Evolutionary conservation across 2,888 invertebrate species (phyloP).

Genomic region (Lysandra coridon): DNA sequence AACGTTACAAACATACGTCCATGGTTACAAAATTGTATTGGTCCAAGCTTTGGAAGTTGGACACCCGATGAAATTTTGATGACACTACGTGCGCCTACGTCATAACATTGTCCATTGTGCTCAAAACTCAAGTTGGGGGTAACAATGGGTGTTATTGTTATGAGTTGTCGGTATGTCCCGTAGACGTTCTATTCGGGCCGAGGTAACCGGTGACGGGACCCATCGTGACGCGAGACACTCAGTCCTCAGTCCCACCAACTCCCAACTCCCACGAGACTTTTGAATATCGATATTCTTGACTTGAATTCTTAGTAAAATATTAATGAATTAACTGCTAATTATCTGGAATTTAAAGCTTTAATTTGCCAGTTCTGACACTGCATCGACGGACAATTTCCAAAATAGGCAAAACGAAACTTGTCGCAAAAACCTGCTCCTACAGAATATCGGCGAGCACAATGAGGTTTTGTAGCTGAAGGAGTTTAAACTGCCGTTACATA

Average conservation of each 20-base stretch:
- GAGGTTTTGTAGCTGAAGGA: conserved; percentile 19
- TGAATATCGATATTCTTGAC: no score
- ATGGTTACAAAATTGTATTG: neutral
- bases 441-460: conserved; percentile 1
- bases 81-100: neutral
- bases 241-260: no score
- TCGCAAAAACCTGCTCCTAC: neutral
- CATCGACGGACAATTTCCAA: neutral
- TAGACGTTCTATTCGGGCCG: neutral
- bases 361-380: neutral
- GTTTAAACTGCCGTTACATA: conserved; percentile 26
- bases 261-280: neutral
- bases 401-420: conserved; percentile 2
- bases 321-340: neutral
- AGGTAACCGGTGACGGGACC: neutral
- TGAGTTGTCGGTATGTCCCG: conserved; percentile 6
- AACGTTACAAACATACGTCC: neutral
- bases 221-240: neutral
- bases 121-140: neutral
- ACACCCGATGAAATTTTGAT: neutral
- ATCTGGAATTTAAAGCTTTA: neutral
- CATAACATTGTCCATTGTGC: conserved; percentile 23
- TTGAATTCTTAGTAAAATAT: no score
- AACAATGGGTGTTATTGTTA: conserved; percentile 18
- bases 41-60: neutral